Conservation (phyloP, 2,888 invertebrate species). For the Molorchus minor region DNA sequence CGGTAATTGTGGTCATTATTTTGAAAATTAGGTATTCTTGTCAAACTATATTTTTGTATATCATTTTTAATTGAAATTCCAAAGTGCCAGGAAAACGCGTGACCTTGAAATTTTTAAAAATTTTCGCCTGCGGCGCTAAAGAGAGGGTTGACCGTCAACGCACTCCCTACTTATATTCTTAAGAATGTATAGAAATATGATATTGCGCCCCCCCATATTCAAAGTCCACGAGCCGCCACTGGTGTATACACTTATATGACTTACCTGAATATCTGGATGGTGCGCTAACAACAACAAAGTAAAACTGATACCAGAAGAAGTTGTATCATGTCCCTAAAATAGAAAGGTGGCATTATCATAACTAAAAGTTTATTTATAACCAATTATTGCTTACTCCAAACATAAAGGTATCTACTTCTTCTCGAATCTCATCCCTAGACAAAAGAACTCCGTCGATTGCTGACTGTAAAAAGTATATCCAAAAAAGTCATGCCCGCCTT, state of each 20-base stretch:
- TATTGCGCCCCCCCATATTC: not conserved
- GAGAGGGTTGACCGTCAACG: not conserved
- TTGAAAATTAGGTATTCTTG: no score
- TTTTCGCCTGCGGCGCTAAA: not conserved
- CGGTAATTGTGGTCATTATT: no score
- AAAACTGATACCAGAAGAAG: slow-evolving; percentile 63
- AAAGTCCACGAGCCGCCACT: not conserved
- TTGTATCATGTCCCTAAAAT: slow-evolving; percentile 64
- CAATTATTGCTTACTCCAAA: slow-evolving; percentile 72
- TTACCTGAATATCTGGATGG: slow-evolving; percentile 61
- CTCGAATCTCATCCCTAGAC: slow-evolving; percentile 68
- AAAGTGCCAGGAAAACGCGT: no score
- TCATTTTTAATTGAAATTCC: no score
- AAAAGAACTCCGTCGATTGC: slow-evolving; percentile 69
- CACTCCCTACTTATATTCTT: not conserved
- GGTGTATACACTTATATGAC: not conserved
- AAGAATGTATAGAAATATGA: not conserved
- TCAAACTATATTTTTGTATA: no score
- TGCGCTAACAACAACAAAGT: slow-evolving; percentile 61
- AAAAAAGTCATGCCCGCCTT: slow-evolving; percentile 73
- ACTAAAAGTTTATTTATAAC: not conserved
- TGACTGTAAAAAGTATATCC: slow-evolving; percentile 68
- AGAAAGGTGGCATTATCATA: slow-evolving; percentile 5
- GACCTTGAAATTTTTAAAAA: not conserved
- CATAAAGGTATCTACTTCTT: slow-evolving; percentile 79